Percentiles rank a stretch among this genome's conserved stretches.
These are phyloP conservation scores for Scortum barcoo DNA, from an alignment of 2,113 vertebrate species.

Conservation along the genomic window DNA sequence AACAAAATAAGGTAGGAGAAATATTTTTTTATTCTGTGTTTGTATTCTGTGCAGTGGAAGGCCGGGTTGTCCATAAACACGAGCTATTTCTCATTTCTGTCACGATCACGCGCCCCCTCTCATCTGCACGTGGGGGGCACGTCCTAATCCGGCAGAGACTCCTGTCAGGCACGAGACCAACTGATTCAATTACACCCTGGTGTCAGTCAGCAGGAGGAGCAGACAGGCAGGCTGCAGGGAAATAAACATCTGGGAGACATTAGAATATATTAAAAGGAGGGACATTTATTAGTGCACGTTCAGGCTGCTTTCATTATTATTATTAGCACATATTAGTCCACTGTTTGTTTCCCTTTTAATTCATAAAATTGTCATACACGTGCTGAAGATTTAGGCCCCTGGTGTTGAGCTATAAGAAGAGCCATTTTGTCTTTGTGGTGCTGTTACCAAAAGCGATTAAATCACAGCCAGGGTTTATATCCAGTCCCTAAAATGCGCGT, in stretches of 20 bases:
- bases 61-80: constrained; percentile 1
- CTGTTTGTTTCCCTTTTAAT: background rate
- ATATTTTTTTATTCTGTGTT: too few relatives aligned
- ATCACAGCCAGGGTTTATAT: background rate
- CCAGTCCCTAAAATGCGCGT: background rate
- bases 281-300: background rate
- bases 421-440: background rate
- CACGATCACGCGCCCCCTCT: constrained; percentile 57
- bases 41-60: too few relatives aligned
- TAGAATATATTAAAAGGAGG: background rate
- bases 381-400: background rate
- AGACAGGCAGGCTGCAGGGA: background rate
- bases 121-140: constrained; percentile 55
- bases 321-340: background rate
- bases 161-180: constrained; percentile 71
- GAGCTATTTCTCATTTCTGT: constrained; percentile 59
- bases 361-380: background rate
- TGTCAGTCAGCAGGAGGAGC: constrained; percentile 55
- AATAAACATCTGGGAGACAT: background rate
- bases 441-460: background rate
- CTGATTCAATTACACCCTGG: constrained; percentile 64
- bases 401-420: background rate
- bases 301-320: background rate
- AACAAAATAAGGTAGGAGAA: too few relatives aligned
- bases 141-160: constrained; percentile 68